Evolutionary conservation across 2,113 vertebrate species (phyloP).

Genomic region (Dicrurus megarhynchus): DNA sequence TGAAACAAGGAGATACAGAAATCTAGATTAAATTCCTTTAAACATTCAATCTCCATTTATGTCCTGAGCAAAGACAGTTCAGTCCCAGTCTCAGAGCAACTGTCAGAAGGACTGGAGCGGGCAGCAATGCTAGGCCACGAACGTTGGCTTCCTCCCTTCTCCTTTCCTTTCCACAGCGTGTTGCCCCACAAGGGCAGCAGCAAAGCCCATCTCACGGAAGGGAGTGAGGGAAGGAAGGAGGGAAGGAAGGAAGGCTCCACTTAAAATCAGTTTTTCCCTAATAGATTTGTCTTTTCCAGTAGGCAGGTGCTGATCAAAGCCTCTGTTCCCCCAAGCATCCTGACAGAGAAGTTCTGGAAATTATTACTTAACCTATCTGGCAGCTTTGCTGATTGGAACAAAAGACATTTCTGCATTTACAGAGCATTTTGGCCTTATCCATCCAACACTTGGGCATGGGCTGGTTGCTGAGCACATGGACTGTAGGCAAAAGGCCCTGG

Average conservation of each 20-base stretch:
- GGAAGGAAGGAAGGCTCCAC: neutral
- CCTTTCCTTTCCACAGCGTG: neutral
- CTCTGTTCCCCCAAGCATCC: neutral
- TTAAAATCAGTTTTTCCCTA: neutral
- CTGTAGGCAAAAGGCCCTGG: neutral
- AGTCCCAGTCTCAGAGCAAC: neutral
- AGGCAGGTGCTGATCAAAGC: neutral
- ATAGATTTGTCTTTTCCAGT: neutral
- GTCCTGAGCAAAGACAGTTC: neutral
- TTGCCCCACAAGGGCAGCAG: neutral
- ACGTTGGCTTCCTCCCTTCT: neutral
- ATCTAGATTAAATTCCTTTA: neutral
- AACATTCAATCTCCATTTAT: neutral
- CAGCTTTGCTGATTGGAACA: neutral
- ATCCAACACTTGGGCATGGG: neutral
- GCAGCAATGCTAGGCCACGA: neutral
- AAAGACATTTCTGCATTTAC: neutral
- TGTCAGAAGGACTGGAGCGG: accelerated
- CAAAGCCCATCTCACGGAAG: neutral
- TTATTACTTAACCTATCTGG: neutral
- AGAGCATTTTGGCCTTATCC: neutral
- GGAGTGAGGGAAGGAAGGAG: neutral
- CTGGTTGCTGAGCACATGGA: neutral
- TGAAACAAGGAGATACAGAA: neutral
- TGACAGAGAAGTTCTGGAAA: neutral